Base-by-base conservation (phyloP, 2,797 vertebrate species). In the Ctenopoma multispine region DNA sequence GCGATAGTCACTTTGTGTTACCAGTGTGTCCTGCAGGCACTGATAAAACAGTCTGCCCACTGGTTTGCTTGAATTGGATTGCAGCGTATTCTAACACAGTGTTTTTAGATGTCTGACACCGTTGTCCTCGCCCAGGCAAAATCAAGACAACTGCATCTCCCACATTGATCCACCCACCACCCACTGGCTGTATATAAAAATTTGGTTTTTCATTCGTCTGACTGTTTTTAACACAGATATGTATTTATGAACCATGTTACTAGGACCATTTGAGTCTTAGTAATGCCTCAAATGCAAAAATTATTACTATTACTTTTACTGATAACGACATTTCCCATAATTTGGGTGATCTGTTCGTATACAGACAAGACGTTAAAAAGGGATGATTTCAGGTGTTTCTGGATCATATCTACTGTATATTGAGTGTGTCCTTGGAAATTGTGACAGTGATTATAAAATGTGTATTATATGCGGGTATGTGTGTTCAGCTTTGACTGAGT, bases 1-100 rank as follows among this genome's bases (percentile, higher is more conserved):
- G 40, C 21, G 46, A 5, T 27, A 56, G 60, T 68, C 74, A 47
- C 56, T 5, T 74, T 60, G 66, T 48, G 63, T 72, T 38, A 15
- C 43, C 12, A 1, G 14, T 10, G 31, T 24, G 36, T 67, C 49
- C 61, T 27, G 0, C 3, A 66, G 69, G 63, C 63, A 36, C 7
- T 11, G 7, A 51, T 3, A 34, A 47, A 41, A 51, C 53, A 1
- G 8, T n/a, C 41, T 24, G 21, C 3, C 24, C 12, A 11, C 34
- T 61, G 24, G 3, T 58, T 56, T 23, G 44, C 11, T 43, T 21
- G 4, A 20, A 9, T 3, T 34, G 20, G 9, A 43, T 44, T 41
- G 31, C 15, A 17, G 34, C 27, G 18, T 41, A 24, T 15, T 61
- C 8, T 36, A 18, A 43, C 8, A 15, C 6, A 23, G 20, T 20